phyloP scores from a whole-genome alignment of 2,888 invertebrate genomes.

The Aleiodes leptofemur region DNA sequence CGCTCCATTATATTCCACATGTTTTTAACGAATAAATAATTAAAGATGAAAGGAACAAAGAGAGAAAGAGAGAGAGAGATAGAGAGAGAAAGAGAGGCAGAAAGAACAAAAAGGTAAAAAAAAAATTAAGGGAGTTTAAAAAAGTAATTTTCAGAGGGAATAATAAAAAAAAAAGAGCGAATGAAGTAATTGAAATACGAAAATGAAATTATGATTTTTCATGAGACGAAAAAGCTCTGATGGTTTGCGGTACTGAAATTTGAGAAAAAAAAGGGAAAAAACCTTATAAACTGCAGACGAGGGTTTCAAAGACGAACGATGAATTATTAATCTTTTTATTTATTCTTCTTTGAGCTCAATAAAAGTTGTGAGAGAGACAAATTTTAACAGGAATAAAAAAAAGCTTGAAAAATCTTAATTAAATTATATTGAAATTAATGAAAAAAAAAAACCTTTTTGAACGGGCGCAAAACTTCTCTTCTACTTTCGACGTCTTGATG shows the following conservation, averaged over 20 bases:
- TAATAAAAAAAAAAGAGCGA: constrained; percentile 9
- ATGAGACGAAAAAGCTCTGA: background rate
- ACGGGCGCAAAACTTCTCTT: constrained; percentile 15
- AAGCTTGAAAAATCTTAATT: background rate
- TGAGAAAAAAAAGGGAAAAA: background rate
- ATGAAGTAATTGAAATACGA: constrained; percentile 1
- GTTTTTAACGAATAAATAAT: constrained; percentile 15
- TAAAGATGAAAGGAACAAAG: constrained; percentile 15
- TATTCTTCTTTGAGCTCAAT: constrained; percentile 21
- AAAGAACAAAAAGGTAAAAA: constrained; percentile 27
- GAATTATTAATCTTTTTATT: constrained; percentile 17
- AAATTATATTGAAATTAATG: background rate
- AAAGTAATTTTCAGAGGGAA: background rate
- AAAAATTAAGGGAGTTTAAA: constrained; percentile 11
- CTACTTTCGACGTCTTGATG: constrained; percentile 31
- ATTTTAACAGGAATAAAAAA: background rate
- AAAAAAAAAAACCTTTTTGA: background rate
- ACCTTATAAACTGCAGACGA: background rate
- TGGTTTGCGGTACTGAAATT: constrained; percentile 8
- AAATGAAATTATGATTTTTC: constrained; percentile 3
- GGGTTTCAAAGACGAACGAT: background rate
- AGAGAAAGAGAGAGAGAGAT: constrained; percentile 21
- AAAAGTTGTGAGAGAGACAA: background rate
- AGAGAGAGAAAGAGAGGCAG: constrained; percentile 33
- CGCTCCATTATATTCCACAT: constrained; percentile 52